These are phyloP conservation scores for Drepana falcataria DNA, from an alignment of 2,888 invertebrate species.

Conservation along the genomic window DNA sequence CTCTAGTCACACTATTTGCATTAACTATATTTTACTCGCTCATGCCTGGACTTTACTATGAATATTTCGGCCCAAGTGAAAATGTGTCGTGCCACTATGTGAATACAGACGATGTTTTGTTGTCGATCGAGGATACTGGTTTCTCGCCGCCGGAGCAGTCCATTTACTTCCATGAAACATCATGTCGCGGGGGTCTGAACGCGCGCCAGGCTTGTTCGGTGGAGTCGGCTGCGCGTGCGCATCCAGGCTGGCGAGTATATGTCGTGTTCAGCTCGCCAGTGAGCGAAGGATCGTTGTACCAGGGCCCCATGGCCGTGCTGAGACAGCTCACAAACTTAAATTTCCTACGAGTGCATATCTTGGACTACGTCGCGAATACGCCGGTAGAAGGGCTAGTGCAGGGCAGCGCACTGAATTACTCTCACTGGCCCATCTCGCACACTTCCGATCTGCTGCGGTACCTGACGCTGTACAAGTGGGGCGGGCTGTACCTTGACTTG, in stretches of 20 bases:
- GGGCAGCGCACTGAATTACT: conserved; percentile 7
- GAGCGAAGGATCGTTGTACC: conserved; percentile 6
- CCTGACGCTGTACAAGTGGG: conserved; percentile 20
- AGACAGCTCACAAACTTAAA: conserved; percentile 15
- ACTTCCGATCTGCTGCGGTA: conserved; percentile 21
- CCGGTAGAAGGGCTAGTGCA: conserved; percentile 11
- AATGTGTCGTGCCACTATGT: conserved; percentile 11
- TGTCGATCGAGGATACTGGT: conserved; percentile 6
- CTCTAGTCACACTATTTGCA: not conserved
- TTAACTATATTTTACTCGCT: not conserved
- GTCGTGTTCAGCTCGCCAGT: conserved; percentile 15
- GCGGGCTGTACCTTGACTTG: conserved; percentile 24
- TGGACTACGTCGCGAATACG: conserved; percentile 16
- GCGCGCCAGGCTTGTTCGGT: conserved; percentile 27
- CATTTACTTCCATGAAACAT: conserved; percentile 83
- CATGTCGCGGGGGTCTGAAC: conserved; percentile 70
- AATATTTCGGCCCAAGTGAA: conserved; percentile 7
- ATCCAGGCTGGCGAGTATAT: conserved; percentile 10
- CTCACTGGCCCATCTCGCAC: conserved; percentile 13
- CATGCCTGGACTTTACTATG: not conserved
- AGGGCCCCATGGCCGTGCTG: conserved; percentile 10
- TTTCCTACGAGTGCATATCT: conserved; percentile 10
- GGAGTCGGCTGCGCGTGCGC: conserved; percentile 24
- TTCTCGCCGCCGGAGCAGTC: conserved; percentile 39
- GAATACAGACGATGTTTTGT: not conserved